Base-by-base conservation (phyloP, 1,140 invertebrate genomes). In the Elysia chlorotica region DNA sequence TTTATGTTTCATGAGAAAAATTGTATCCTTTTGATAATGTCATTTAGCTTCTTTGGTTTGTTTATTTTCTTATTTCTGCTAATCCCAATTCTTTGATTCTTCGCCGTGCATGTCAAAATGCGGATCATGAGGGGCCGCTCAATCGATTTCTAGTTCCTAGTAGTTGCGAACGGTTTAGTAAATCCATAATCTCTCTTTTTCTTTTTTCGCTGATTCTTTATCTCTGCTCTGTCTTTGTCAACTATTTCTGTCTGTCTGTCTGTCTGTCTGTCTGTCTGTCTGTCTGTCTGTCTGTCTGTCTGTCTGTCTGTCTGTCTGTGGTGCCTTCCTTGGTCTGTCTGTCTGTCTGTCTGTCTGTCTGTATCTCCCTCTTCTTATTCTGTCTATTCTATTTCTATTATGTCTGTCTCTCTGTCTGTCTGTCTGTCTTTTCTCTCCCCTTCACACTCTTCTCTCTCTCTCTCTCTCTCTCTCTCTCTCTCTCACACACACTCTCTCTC, bases 361-460 rank as follows among this genome's bases (percentile, higher is more conserved):
- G 36, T 65, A 4, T 65, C 1, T 65, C 1, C 38, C 23, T 65
- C 31, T 65, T 23, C n/a, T n/a, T n/a, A n/a, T n/a, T n/a, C n/a
- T n/a, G n/a, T n/a, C n/a, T n/a, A n/a, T n/a, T n/a, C n/a, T n/a
- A n/a, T n/a, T n/a, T n/a, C n/a, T n/a, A n/a, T n/a, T n/a, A n/a
- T n/a, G n/a, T 65, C 17, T 37, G 5, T 37, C 30, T 65, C 63
- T 37, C 63, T 37, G 14, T 65, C 63, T 38, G 2, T 65, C 63
- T 65, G 14, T 65, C 63, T 65, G 31, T 65, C 33, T 65, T 23
- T 65, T 36, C 38, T 3, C 38, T 6, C n/a, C 33, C 38, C 63
- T 65, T 2, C 38, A 17, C 23, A 4, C 38, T 36, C 38, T 19
- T 65, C 31, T 38, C 31, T 65, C 19, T 65, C 63, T 65, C 25